Percentiles rank a stretch among this genome's conserved stretches.
These are phyloP conservation scores for Pocillopora meandrina DNA, from an alignment of 92 coral and sea anemone genomes.

Conservation along the genomic window DNA sequence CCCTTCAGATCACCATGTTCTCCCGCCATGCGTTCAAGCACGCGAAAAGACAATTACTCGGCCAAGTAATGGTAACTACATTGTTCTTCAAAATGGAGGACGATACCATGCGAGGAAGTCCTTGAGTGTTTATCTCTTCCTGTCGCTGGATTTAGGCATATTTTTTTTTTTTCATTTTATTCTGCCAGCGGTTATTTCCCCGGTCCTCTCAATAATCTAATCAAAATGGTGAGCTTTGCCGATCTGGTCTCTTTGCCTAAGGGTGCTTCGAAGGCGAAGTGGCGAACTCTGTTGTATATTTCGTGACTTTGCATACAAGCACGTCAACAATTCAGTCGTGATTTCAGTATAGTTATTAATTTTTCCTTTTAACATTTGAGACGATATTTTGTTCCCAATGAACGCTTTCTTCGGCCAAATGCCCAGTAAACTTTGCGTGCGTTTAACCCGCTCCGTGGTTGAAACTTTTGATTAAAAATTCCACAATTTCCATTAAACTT, in stretches of 20 bases:
- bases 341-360: background rate
- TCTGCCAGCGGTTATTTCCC: background rate
- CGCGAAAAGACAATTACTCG: background rate
- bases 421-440: background rate
- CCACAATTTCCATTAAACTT: background rate
- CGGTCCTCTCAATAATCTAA: background rate
- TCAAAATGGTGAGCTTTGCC: conserved; percentile 34
- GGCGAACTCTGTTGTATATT: too few species aligned
- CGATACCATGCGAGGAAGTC: background rate
- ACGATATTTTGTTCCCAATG: too few species aligned
- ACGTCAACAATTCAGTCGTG: background rate
- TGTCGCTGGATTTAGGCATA: background rate
- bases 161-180: background rate
- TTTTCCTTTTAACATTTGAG: too few species aligned
- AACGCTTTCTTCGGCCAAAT: background rate
- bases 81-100: conserved; percentile 4
- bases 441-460: background rate
- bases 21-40: background rate
- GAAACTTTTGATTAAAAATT: background rate
- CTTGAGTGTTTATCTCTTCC: background rate
- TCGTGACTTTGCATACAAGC: background rate
- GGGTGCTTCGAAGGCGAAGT: background rate
- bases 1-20: background rate
- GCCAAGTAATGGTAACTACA: conserved; percentile 1
- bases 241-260: background rate